phyloP scores from a whole-genome alignment of 2,797 vertebrate genomes.

The Thunnus albacares region DNA sequence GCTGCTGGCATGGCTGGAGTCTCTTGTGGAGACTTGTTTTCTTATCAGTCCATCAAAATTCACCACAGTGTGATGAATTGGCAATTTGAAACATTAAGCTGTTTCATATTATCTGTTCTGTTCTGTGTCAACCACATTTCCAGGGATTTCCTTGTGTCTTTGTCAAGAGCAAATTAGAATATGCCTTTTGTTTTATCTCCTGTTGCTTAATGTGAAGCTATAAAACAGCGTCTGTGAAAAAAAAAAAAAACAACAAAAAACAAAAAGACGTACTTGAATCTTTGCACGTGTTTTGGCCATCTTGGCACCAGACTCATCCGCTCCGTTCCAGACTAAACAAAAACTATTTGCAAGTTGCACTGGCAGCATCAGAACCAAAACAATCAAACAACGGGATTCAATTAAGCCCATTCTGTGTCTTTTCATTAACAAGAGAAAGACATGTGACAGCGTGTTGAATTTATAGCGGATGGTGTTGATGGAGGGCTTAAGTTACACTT shows the following conservation, averaged over 20 bases:
- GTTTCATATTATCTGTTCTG: constrained; percentile 62
- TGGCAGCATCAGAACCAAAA: constrained; percentile 71
- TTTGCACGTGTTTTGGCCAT: constrained; percentile 53
- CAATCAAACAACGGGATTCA: constrained; percentile 76
- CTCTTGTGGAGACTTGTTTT: constrained; percentile 14
- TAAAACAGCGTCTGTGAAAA: constrained; percentile 55
- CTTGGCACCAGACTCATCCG: constrained; percentile 51
- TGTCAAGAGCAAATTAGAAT: constrained; percentile 53
- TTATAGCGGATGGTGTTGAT: constrained; percentile 71
- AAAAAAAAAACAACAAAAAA: constrained; percentile 2
- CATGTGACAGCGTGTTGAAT: constrained; percentile 76
- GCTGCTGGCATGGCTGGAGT: neutral
- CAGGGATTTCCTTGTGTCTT: constrained; percentile 53
- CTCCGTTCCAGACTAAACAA: constrained; percentile 75
- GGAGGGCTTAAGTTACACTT: constrained; percentile 70
- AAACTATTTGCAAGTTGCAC: constrained; percentile 64
- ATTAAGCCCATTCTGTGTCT: constrained; percentile 66
- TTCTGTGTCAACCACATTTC: constrained; percentile 46
- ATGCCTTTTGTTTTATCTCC: constrained; percentile 56
- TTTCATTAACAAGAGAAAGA: constrained; percentile 69
- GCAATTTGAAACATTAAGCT: constrained; percentile 44
- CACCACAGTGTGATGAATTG: constrained; percentile 19
- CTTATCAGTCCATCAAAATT: constrained; percentile 22
- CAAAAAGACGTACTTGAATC: constrained; percentile 35
- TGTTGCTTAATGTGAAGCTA: constrained; percentile 47